These are phyloP conservation scores for Apamea sordens DNA, from an alignment of 2,888 invertebrate genomes.

Conservation along the genomic window DNA sequence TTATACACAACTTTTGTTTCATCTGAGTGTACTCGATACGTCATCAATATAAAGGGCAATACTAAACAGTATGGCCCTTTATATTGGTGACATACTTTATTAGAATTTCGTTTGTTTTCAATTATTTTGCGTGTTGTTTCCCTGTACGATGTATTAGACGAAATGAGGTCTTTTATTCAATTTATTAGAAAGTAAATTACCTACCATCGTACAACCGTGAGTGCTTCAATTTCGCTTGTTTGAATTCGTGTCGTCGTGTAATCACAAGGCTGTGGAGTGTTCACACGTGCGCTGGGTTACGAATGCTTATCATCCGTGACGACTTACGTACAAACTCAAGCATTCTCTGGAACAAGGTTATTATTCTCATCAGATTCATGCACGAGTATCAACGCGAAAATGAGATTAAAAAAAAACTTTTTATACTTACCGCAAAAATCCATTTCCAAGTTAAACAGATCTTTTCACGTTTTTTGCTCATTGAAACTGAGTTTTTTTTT, in stretches of 20 bases:
- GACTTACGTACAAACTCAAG: slow-evolving; percentile 20
- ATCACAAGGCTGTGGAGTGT: slow-evolving; percentile 37
- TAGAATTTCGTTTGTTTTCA: slow-evolving; percentile 31
- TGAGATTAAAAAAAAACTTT: slow-evolving; percentile 77
- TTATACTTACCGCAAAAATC: slow-evolving; percentile 84
- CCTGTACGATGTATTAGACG: slow-evolving; percentile 51
- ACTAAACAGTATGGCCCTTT: no score
- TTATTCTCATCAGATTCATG: slow-evolving; percentile 82
- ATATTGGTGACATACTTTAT: slow-evolving; percentile 28
- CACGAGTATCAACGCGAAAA: slow-evolving; percentile 77
- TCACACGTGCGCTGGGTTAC: slow-evolving; percentile 36
- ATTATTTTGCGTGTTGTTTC: slow-evolving; percentile 40
- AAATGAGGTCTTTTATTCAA: slow-evolving; percentile 59
- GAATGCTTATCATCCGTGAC: slow-evolving; percentile 42
- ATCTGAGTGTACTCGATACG: slow-evolving; percentile 21
- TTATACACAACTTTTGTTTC: slow-evolving; percentile 27
- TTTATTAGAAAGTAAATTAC: slow-evolving; percentile 62
- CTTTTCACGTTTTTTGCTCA: slow-evolving; percentile 82
- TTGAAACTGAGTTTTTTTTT: slow-evolving; percentile 78
- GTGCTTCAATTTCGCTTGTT: slow-evolving; percentile 58
- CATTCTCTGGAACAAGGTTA: slow-evolving; percentile 43
- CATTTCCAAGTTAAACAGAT: slow-evolving; percentile 88
- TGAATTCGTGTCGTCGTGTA: slow-evolving; percentile 44
- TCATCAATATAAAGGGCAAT: slow-evolving; percentile 15
- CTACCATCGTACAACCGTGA: slow-evolving; percentile 41